Percentiles rank a stretch among this genome's conserved stretches.
Conservation (phyloP, 2,797 vertebrate species). For the Amniataba percoides region DNA sequence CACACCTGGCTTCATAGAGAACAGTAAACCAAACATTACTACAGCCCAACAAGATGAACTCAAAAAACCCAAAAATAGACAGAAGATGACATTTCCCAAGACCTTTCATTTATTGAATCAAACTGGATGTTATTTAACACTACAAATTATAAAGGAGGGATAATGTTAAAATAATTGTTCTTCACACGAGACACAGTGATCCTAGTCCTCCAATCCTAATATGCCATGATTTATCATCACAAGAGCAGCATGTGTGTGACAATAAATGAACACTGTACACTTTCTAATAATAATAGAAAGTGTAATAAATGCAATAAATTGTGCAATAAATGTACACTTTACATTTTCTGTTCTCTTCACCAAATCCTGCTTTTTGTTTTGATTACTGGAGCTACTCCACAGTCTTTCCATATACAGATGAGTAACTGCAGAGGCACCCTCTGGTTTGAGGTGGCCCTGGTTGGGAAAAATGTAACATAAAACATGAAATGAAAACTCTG, state of each 20-base stretch:
- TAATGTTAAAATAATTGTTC: background rate
- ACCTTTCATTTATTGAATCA: background rate
- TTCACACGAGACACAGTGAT: background rate
- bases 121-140: background rate
- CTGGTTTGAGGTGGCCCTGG: background rate
- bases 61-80: too few species aligned
- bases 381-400: background rate
- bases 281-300: too few species aligned
- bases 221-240: background rate
- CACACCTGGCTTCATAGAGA: background rate
- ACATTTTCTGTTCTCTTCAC: too few species aligned
- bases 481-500: background rate
- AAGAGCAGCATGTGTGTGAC: background rate
- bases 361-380: too few species aligned
- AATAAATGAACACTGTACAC: too few species aligned
- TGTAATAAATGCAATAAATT: too few species aligned
- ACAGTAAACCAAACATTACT: background rate
- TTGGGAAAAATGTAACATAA: background rate
- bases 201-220: too few species aligned
- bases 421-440: background rate
- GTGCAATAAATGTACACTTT: too few species aligned
- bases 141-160: background rate
- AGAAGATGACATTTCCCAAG: too few species aligned
- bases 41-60: background rate
- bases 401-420: background rate